These are phyloP conservation scores for Cebidichthys violaceus DNA, from an alignment of 2,113 vertebrate genomes.

Conservation along the genomic window DNA sequence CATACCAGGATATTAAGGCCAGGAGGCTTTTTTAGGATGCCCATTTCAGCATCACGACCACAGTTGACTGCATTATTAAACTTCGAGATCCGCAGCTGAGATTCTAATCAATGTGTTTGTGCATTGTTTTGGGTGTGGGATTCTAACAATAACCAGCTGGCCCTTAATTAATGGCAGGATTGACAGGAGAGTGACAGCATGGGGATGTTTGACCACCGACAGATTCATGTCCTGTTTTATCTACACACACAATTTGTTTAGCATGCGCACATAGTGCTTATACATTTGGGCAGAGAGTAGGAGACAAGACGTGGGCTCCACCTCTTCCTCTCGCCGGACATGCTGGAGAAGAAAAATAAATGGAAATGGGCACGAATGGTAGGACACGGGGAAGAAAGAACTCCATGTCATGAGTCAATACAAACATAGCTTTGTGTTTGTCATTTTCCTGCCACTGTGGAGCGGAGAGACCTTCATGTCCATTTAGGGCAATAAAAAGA, in stretches of 20 bases:
- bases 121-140: slow-evolving; percentile 8
- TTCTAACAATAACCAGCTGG: slow-evolving; percentile 11
- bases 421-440: slow-evolving; percentile 47
- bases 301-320: slow-evolving; percentile 32
- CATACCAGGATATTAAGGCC: slow-evolving; percentile 62
- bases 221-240: slow-evolving; percentile 68
- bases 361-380: slow-evolving; percentile 19
- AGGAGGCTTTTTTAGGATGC: slow-evolving; percentile 48
- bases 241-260: slow-evolving; percentile 30
- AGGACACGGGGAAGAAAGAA: slow-evolving; percentile 25
- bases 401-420: slow-evolving; percentile 37
- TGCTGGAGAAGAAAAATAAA: background rate
- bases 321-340: slow-evolving; percentile 59
- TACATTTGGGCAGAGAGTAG: slow-evolving; percentile 28
- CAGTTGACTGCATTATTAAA: slow-evolving; percentile 41
- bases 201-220: background rate
- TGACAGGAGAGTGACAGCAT: slow-evolving; percentile 7
- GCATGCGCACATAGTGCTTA: slow-evolving; percentile 38
- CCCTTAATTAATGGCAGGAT: slow-evolving; percentile 3
- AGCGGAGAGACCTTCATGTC: slow-evolving; percentile 20
- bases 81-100: slow-evolving; percentile 13
- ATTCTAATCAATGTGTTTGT: slow-evolving; percentile 27
- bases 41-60: slow-evolving; percentile 38
- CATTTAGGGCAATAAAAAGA: slow-evolving; percentile 47
- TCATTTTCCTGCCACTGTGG: slow-evolving; percentile 49